Conservation (phyloP, 2,113 vertebrate genomes). For the Actinemys pallida region DNA sequence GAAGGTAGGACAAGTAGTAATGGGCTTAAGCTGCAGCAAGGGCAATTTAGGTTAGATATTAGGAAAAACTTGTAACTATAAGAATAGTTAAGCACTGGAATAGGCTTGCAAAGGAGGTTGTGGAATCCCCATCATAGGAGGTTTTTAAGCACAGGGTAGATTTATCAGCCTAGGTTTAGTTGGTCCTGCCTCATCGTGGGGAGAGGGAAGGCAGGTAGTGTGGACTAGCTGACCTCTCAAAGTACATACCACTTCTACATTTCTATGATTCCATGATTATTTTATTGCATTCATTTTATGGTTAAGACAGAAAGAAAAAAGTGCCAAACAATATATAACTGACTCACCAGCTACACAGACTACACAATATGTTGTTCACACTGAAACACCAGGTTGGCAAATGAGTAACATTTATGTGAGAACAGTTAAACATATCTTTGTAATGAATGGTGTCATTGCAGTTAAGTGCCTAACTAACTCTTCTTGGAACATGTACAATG, state of each 20-base stretch:
- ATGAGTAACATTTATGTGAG: background rate
- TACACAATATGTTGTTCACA: background rate
- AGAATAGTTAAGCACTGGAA: background rate
- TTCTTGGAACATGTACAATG: background rate
- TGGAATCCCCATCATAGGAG: background rate
- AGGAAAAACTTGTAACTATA: background rate
- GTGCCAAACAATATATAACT: background rate
- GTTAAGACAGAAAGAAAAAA: background rate
- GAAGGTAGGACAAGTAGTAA: background rate
- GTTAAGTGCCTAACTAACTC: background rate
- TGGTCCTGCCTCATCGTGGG: background rate
- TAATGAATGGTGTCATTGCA: background rate
- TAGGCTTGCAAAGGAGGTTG: background rate
- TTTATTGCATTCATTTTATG: background rate
- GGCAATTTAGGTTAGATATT: background rate
- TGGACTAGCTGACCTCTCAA: background rate
- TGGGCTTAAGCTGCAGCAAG: background rate
- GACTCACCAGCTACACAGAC: background rate
- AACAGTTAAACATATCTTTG: background rate
- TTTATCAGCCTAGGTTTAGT: background rate
- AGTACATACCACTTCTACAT: background rate
- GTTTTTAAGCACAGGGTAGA: background rate
- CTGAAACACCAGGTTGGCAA: background rate
- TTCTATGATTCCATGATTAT: background rate
- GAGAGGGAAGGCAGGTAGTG: background rate